Evolutionary conservation across 2,113 vertebrate genomes (phyloP).

Genomic region (human): GRCh38 chrX:41876501-41877000

Average conservation of each 20-base stretch:
- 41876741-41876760: slow-evolving; percentile 22
- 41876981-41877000: slow-evolving; percentile 7
- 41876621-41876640: background rate
- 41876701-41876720: slow-evolving; percentile 15
- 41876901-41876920: background rate
- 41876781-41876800: background rate
- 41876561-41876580: background rate
- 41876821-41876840: slow-evolving; percentile 16
- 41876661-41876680: slow-evolving; percentile 17
- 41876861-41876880: background rate
- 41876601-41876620: background rate
- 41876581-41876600: background rate
- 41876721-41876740: slow-evolving; percentile 6
- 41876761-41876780: background rate
- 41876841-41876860: slow-evolving; percentile 6
- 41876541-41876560: background rate
- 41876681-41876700: slow-evolving; percentile 36
- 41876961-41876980: background rate
- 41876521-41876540: slow-evolving; percentile 6
- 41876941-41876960: background rate
- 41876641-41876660: background rate
- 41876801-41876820: background rate
- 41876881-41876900: slow-evolving; percentile 14
- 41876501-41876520: background rate
- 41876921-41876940: background rate